These are phyloP conservation scores for Actenoides lindsayi DNA, from an alignment of 2,113 vertebrate species.

Conservation along the genomic window DNA sequence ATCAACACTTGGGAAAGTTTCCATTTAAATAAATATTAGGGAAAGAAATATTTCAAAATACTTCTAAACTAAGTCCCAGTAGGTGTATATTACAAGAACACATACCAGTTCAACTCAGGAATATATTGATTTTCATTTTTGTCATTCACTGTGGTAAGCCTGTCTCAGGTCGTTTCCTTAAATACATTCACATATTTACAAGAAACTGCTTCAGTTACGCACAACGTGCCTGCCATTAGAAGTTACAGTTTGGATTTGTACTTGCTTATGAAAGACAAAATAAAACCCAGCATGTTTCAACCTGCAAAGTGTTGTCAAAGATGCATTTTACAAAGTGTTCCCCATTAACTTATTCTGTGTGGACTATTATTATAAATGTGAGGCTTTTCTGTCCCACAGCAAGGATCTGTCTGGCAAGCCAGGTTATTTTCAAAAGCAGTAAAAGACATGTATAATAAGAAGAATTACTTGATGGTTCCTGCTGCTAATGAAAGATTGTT, in stretches of 20 bases:
- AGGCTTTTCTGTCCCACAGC: background rate
- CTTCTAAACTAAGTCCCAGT: slow-evolving; percentile 7
- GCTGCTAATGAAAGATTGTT: background rate
- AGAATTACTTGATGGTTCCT: background rate
- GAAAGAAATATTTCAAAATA: slow-evolving; percentile 12
- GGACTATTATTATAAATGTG: background rate
- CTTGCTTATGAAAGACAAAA: background rate
- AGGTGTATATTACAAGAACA: background rate
- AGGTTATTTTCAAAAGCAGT: background rate
- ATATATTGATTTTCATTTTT: background rate
- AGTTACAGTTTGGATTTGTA: background rate
- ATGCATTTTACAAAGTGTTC: background rate
- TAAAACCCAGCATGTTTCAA: background rate
- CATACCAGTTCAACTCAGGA: background rate
- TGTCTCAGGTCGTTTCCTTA: background rate
- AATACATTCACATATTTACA: background rate
- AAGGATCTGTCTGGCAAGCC: background rate
- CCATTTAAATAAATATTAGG: slow-evolving; percentile 30
- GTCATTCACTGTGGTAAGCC: background rate
- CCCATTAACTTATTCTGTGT: background rate
- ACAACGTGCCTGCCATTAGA: background rate
- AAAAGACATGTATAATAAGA: background rate
- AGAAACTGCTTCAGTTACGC: background rate
- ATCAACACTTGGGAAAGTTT: slow-evolving; percentile 1
- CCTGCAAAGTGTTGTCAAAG: background rate